Percentiles rank a stretch among this genome's conserved stretches.
Evolutionary conservation across 2,797 vertebrate species (phyloP).

Genomic region (Scomberomorus guttatus): DNA sequence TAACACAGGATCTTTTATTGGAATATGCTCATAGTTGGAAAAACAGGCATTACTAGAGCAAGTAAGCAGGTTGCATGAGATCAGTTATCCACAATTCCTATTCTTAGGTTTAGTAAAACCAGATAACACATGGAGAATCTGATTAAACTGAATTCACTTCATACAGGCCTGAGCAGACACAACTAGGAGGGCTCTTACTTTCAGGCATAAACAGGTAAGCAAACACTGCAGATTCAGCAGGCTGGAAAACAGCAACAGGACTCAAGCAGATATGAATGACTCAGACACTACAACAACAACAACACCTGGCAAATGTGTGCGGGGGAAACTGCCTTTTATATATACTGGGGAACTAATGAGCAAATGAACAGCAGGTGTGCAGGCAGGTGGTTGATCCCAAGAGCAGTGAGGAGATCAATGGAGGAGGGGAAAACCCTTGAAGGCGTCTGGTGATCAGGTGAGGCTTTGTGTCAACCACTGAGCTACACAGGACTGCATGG

Average conservation of each 20-base stretch:
- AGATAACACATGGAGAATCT: constrained; percentile 1
- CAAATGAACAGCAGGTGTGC: constrained; percentile 64
- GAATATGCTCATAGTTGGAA: background rate
- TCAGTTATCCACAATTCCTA: background rate
- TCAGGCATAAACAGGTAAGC: constrained; percentile 13
- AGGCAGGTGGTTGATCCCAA: constrained; percentile 57
- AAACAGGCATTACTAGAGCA: background rate
- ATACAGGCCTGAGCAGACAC: background rate
- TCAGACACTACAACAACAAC: constrained; percentile 12
- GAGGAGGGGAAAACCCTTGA: background rate
- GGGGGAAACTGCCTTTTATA: constrained; percentile 10
- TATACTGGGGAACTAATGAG: constrained; percentile 53
- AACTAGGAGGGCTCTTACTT: constrained; percentile 18
- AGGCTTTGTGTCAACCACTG: constrained; percentile 33
- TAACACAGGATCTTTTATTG: background rate
- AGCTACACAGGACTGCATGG: background rate
- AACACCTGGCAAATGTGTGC: constrained; percentile 28
- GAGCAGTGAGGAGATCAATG: constrained; percentile 42
- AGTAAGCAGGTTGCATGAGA: background rate
- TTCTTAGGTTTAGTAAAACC: background rate
- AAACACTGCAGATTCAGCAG: constrained; percentile 46
- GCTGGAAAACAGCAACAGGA: constrained; percentile 49
- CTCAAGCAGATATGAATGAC: constrained; percentile 15
- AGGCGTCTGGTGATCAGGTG: constrained; percentile 44
- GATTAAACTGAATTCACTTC: constrained; percentile 4